Evolutionary conservation across 2,888 invertebrate species (phyloP).

Genomic region (Nomada ruficornis): DNA sequence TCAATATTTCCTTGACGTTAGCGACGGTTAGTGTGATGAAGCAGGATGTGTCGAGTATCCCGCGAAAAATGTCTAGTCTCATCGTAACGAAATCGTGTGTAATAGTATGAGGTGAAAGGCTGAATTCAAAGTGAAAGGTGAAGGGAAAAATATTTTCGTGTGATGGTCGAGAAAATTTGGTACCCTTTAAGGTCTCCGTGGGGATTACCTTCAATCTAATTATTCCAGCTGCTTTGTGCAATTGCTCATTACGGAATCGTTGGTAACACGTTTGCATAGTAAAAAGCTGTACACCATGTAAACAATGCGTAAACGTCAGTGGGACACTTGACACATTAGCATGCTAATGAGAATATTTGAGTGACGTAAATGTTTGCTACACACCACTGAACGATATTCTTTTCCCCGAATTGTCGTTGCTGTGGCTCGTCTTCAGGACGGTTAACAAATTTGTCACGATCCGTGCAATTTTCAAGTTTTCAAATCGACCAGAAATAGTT

Average conservation of each 20-base stretch:
- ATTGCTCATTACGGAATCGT: slow-evolving; percentile 9
- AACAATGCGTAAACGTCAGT: slow-evolving; percentile 34
- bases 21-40: slow-evolving; percentile 1
- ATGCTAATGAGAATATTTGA: slow-evolving; percentile 60
- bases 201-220: background rate
- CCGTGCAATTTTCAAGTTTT: background rate
- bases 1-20: slow-evolving; percentile 7
- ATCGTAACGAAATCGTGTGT: slow-evolving; percentile 42
- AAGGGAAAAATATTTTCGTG: slow-evolving; percentile 71
- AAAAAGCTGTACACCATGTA: slow-evolving; percentile 33
- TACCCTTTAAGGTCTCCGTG: background rate
- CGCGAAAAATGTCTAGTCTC: slow-evolving; percentile 15
- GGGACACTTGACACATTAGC: slow-evolving; percentile 56
- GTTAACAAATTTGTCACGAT: slow-evolving; percentile 7
- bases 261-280: slow-evolving; percentile 22
- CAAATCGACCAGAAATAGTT: too few species aligned
- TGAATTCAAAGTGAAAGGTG: slow-evolving; percentile 77
- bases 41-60: slow-evolving; percentile 20
- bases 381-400: slow-evolving; percentile 23
- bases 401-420: background rate
- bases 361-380: slow-evolving; percentile 59
- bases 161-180: slow-evolving; percentile 22
- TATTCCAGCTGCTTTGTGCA: background rate
- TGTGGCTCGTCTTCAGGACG: too few species aligned
- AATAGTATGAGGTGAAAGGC: slow-evolving; percentile 73